These are phyloP conservation scores for Agriotes lineatus DNA, from an alignment of 2,888 invertebrate species.

Conservation along the genomic window DNA sequence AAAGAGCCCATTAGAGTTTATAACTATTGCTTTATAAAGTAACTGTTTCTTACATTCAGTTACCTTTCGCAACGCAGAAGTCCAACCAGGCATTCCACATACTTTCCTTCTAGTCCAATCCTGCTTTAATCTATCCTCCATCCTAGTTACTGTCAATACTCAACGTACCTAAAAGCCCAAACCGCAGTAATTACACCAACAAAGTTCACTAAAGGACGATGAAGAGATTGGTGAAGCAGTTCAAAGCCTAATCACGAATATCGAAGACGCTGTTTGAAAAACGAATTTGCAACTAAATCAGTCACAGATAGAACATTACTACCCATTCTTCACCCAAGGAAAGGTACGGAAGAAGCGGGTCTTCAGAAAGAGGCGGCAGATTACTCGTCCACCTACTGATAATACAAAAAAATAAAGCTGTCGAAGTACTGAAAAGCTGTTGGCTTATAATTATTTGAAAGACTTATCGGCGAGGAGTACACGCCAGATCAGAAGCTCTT, in stretches of 20 bases:
- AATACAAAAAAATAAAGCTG: neutral
- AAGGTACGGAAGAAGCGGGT: neutral
- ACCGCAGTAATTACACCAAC: too few species aligned
- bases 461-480: neutral
- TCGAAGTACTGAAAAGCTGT: neutral
- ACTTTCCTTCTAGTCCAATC: too few species aligned
- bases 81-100: too few species aligned
- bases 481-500: too few species aligned
- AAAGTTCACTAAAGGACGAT: neutral
- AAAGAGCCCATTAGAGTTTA: too few species aligned
- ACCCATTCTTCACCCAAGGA: neutral
- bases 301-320: neutral
- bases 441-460: neutral
- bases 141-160: too few species aligned
- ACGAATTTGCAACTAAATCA: neutral
- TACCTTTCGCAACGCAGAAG: too few species aligned
- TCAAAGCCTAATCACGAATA: too few species aligned
- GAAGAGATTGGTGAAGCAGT: neutral
- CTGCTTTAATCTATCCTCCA: too few species aligned
- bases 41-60: too few species aligned
- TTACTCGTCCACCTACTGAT: neutral
- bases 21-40: too few species aligned
- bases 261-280: neutral
- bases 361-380: neutral
- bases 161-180: too few species aligned